A percentile compares a stretch with the other conserved stretches of the same genome.
These are phyloP conservation scores for Drosophila parabipectinata DNA, from an alignment of 1,140 invertebrate species.

Conservation along the genomic window DNA sequence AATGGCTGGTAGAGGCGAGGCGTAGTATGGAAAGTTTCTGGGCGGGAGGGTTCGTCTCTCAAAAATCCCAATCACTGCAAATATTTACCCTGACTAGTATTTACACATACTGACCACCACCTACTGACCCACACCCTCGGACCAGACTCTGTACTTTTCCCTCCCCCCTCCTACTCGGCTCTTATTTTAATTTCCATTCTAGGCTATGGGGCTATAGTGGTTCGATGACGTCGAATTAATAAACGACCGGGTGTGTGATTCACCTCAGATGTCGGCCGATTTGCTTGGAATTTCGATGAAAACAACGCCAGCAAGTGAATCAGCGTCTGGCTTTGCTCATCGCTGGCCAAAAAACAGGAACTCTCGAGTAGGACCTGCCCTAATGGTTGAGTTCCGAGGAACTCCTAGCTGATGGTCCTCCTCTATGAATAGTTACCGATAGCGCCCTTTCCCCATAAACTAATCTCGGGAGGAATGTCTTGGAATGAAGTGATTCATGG, in stretches of 20 bases:
- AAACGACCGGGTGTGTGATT: constrained; percentile 30
- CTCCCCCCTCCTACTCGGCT: too few relatives aligned
- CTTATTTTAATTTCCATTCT: too few relatives aligned
- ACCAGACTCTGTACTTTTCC: background rate
- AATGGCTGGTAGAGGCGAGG: background rate
- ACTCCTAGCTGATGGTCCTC: too few relatives aligned
- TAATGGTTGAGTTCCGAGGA: too few relatives aligned
- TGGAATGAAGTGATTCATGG: too few relatives aligned
- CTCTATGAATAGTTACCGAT: too few relatives aligned
- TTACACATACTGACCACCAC: background rate
- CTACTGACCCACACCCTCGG: constrained; percentile 4
- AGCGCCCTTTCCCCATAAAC: too few relatives aligned
- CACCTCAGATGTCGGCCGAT: constrained; percentile 48
- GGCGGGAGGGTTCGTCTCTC: too few relatives aligned
- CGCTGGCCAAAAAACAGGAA: background rate
- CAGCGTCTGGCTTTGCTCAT: constrained; percentile 24
- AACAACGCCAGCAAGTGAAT: constrained; percentile 45
- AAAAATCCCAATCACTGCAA: background rate
- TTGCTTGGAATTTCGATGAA: constrained; percentile 58
- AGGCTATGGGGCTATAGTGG: background rate
- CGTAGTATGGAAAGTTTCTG: constrained; percentile 9
- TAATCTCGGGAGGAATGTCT: too few relatives aligned
- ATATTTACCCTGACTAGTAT: background rate
- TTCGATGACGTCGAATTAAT: constrained; percentile 31
- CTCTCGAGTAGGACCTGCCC: too few relatives aligned